Conservation (phyloP, 1,140 invertebrate genomes). For the Drosophila persimilis region DNA sequence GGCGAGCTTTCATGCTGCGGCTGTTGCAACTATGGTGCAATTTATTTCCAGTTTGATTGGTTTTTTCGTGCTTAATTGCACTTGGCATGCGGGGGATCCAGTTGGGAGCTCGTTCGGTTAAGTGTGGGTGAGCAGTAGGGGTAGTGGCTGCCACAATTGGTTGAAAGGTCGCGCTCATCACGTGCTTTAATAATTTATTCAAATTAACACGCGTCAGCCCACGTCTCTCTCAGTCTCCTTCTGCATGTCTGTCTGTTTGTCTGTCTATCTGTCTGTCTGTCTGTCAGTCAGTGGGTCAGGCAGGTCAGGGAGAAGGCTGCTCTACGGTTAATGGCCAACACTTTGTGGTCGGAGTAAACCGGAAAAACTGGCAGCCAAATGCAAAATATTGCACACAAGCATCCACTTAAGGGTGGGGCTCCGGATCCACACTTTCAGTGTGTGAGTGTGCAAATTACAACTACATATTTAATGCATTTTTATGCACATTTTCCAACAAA, state of each 20-base stretch:
- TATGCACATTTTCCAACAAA: conserved; percentile 62
- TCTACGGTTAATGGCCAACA: conserved; percentile 63
- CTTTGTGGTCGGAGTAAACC: conserved; percentile 67
- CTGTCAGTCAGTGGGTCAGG: conserved; percentile 37
- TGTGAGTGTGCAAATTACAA: conserved; percentile 50
- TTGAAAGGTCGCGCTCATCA: conserved; percentile 77
- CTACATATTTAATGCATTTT: conserved; percentile 77
- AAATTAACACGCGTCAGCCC: conserved; percentile 75
- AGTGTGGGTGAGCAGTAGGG: neutral
- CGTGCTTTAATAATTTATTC: conserved; percentile 79
- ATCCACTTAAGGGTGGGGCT: conserved; percentile 27
- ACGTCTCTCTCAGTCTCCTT: conserved; percentile 14
- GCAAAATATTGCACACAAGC: conserved; percentile 52
- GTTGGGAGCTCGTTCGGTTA: conserved; percentile 7
- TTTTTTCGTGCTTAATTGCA: conserved; percentile 73
- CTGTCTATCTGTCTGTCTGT: conserved; percentile 1
- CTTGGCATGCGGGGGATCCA: conserved; percentile 32
- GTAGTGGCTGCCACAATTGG: conserved; percentile 22
- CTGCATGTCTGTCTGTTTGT: conserved; percentile 12
- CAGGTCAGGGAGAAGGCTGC: conserved; percentile 36
- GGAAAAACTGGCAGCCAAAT: conserved; percentile 56
- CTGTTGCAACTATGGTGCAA: conserved; percentile 59
- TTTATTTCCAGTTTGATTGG: conserved; percentile 75
- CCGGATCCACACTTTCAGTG: neutral
- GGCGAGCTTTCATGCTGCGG: conserved; percentile 1